phyloP scores from a whole-genome alignment of 2,888 invertebrate species.

The Amaurobius ferox region DNA sequence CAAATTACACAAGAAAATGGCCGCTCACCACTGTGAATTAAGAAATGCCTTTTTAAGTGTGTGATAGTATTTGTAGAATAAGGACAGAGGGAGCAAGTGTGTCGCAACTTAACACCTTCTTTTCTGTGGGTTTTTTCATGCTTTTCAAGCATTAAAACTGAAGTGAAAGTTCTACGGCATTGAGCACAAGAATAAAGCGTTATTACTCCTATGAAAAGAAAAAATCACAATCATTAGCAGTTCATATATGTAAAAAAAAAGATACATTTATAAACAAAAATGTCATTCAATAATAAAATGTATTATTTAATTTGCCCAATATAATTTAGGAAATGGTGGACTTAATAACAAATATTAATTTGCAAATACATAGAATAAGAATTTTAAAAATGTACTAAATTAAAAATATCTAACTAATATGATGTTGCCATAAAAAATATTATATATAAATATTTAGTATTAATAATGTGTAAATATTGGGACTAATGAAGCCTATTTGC shows the following conservation, averaged over 20 bases:
- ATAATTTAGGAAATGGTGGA: too few species aligned
- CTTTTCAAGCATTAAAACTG: conserved; percentile 42
- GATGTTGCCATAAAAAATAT: too few species aligned
- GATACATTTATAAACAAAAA: too few species aligned
- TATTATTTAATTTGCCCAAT: too few species aligned
- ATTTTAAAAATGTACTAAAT: too few species aligned
- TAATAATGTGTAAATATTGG: too few species aligned
- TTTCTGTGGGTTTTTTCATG: conserved; percentile 46
- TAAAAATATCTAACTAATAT: too few species aligned
- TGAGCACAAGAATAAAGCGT: conserved; percentile 46
- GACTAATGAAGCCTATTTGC: too few species aligned
- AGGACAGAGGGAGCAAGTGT: conserved; percentile 45
- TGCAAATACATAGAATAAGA: too few species aligned
- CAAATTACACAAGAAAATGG: conserved; percentile 57
- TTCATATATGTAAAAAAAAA: neutral
- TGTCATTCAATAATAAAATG: too few species aligned
- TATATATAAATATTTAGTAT: too few species aligned
- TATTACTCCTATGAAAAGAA: conserved; percentile 38
- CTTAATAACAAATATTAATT: too few species aligned
- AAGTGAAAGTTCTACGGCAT: conserved; percentile 44
- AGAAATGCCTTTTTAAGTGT: conserved; percentile 54
- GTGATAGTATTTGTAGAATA: conserved; percentile 67
- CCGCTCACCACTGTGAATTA: conserved; percentile 58
- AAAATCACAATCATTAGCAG: neutral
- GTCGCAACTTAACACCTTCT: conserved; percentile 30